Base-by-base conservation (phyloP, 1,140 invertebrate species). In the Chrysomallon squamiferum region DNA sequence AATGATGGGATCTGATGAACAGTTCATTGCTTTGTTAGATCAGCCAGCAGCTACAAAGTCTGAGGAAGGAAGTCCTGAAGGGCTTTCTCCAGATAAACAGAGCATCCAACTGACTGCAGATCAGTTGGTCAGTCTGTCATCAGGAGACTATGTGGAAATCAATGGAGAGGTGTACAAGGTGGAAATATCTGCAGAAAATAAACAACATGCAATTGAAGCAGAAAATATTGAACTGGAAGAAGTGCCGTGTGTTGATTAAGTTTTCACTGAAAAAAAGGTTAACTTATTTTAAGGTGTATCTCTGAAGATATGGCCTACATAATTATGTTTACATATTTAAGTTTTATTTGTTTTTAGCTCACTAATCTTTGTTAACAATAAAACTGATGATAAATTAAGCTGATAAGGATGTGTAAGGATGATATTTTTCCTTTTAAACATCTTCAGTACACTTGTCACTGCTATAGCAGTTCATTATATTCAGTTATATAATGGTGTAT, bases 81-180 rank as follows among this genome's bases (percentile, higher is more conserved):
- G 13, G 47, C 15, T 20, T 45, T 57, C 3, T 59, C 54, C 5
- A 15, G 18, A 41, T 27, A 43, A 61, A 47, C 60, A 73, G 18
- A 66, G 74, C 7, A 68, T 81, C 27, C 75, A 84, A 64, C 50
- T 82, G 35, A 70, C 78, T 1, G 50, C 72, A 2, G 80, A 81
- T n/a, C 77, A 83, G 70, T 32, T 81, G 3, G 72, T 76, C 56
- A 71, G 77, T 58, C 66, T 84, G 33, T 76, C 74, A 0, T 65
- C 73, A 47, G 83, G 83, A 32, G 83, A 84, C 59, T 83, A 73
- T 72, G 73, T 84, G 18, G 79, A 84, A 69, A 84, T 84, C 20
- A 80, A 84, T 71, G 83, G 81, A 3, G 78, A 84, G 63, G 75
- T 82, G 66, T 84, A 82, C 57, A 80, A 83, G 65, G 76, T 54